Evolutionary conservation across 2,113 vertebrate species (phyloP).

Genomic region (Okapia johnstoni): DNA sequence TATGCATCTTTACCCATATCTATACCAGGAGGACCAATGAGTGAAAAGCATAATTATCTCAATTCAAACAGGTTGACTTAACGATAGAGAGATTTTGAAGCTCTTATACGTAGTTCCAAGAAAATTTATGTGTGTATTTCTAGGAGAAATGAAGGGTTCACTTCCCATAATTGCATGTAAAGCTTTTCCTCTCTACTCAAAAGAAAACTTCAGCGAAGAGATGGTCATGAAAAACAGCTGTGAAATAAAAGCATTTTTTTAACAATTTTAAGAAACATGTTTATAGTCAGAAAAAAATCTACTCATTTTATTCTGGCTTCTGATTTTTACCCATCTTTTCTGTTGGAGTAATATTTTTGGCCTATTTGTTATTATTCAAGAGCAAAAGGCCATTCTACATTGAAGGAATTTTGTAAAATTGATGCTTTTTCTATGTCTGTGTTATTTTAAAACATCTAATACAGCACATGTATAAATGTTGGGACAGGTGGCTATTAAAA

Average conservation of each 20-base stretch:
- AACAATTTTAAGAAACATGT: slow-evolving; percentile 40
- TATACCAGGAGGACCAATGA: not conserved
- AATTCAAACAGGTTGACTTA: not conserved
- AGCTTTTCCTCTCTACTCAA: not conserved
- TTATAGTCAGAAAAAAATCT: not conserved
- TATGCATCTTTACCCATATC: not conserved
- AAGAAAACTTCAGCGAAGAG: not conserved
- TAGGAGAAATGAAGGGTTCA: not conserved
- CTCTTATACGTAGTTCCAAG: not conserved
- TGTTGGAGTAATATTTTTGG: slow-evolving; percentile 19
- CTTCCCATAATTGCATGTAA: not conserved
- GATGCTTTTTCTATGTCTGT: slow-evolving; percentile 43
- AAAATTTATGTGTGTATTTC: not conserved
- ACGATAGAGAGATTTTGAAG: not conserved
- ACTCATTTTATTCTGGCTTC: not conserved
- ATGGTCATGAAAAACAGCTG: not conserved
- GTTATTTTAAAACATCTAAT: slow-evolving; percentile 56
- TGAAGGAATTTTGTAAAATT: slow-evolving; percentile 39
- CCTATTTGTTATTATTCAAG: slow-evolving; percentile 50
- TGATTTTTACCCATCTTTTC: slow-evolving; percentile 21
- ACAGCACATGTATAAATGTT: slow-evolving; percentile 38
- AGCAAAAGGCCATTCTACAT: not conserved
- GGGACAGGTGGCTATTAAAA: slow-evolving; percentile 36
- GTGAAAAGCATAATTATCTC: not conserved
- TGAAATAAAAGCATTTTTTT: slow-evolving; percentile 35